Percentiles rank a stretch among this genome's conserved stretches.
These are phyloP conservation scores for Aphodius sticticus DNA, from an alignment of 2,888 invertebrate genomes.

Conservation along the genomic window DNA sequence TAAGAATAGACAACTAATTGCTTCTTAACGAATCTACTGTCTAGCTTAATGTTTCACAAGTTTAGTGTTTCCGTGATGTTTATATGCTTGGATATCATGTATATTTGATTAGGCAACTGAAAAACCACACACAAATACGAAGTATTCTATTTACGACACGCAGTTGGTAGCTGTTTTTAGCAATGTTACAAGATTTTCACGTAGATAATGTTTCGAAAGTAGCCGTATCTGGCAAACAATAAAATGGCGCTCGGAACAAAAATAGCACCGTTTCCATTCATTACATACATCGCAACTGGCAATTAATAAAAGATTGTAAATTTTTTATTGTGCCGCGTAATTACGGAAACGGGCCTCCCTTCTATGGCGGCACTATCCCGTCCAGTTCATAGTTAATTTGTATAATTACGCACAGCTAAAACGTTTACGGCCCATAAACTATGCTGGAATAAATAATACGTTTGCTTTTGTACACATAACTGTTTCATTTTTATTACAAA, in stretches of 20 bases:
- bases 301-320: conserved; percentile 43
- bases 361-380: conserved; percentile 33
- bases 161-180: background rate
- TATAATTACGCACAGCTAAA: conserved; percentile 57
- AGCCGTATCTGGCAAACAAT: background rate
- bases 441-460: conserved; percentile 56
- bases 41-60: too few relatives aligned
- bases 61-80: too few relatives aligned
- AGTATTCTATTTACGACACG: background rate
- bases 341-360: conserved; percentile 36
- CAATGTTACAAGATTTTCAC: background rate
- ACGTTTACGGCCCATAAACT: conserved; percentile 56
- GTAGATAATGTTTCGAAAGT: background rate
- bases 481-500: conserved; percentile 52
- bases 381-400: conserved; percentile 53
- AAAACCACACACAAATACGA: background rate
- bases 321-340: conserved; percentile 46
- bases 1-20: too few relatives aligned
- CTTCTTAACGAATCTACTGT: too few relatives aligned
- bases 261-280: conserved; percentile 7
- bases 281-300: conserved; percentile 27
- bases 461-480: conserved; percentile 50
- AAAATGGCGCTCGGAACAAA: background rate
- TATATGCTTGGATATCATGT: background rate
- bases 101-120: background rate